Conservation (phyloP, 2,113 vertebrate genomes). For the Anoura caudifer region DNA sequence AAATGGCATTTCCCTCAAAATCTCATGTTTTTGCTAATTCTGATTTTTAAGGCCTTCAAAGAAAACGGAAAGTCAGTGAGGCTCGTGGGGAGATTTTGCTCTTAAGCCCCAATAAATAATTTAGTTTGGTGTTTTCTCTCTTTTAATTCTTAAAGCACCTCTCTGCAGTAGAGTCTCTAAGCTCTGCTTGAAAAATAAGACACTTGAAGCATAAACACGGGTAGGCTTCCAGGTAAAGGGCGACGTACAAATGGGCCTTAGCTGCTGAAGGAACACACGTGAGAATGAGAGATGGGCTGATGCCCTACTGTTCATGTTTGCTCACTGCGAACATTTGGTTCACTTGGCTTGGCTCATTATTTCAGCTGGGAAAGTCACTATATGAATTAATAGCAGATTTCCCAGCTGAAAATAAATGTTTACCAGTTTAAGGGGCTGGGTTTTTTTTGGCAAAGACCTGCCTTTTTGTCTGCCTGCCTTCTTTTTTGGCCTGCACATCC, state of each 20-base stretch:
- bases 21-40: not conserved
- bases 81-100: not conserved
- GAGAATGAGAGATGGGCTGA: slow-evolving; percentile 79
- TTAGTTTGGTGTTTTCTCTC: not conserved
- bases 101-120: not conserved
- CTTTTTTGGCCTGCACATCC: slow-evolving; percentile 80
- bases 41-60: not conserved
- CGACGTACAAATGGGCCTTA: slow-evolving; percentile 59
- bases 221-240: not conserved
- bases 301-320: slow-evolving; percentile 80
- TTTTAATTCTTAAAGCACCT: slow-evolving; percentile 22
- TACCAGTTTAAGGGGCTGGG: slow-evolving; percentile 75
- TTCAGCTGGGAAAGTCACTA: slow-evolving; percentile 85
- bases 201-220: not conserved
- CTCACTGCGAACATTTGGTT: slow-evolving; percentile 83
- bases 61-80: not conserved
- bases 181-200: slow-evolving; percentile 7
- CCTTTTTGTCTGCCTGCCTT: slow-evolving; percentile 82
- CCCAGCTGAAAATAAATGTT: slow-evolving; percentile 87
- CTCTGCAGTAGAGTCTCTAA: not conserved
- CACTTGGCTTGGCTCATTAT: slow-evolving; percentile 83
- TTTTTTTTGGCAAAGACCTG: slow-evolving; percentile 80
- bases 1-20: not conserved
- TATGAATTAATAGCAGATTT: slow-evolving; percentile 87
- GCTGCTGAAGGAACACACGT: slow-evolving; percentile 77